A percentile compares a stretch with the other conserved stretches of the same genome.
Conservation (phyloP, 2,113 vertebrate genomes). For the Ciconia boyciana region DNA sequence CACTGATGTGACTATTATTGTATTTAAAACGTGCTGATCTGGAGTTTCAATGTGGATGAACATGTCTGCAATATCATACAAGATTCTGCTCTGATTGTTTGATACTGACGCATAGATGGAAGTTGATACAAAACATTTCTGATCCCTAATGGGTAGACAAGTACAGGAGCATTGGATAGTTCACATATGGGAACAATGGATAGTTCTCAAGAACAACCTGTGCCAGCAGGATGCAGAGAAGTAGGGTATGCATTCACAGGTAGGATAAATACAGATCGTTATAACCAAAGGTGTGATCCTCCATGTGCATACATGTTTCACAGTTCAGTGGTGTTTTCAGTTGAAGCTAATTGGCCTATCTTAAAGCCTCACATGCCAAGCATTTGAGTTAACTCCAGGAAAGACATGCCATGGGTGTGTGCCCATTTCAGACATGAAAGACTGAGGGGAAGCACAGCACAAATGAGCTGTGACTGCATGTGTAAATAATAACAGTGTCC, state of each 20-base stretch:
- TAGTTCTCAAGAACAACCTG: background rate
- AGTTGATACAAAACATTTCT: background rate
- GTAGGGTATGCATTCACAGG: background rate
- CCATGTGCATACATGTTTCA: background rate
- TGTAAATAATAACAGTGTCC: background rate
- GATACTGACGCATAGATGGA: background rate
- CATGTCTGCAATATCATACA: background rate
- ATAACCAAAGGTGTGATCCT: accelerated
- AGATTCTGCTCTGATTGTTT: background rate
- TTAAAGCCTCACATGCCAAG: background rate
- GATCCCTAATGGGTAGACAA: background rate
- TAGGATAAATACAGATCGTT: background rate
- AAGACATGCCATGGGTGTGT: background rate
- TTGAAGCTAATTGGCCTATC: background rate
- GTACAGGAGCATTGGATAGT: background rate
- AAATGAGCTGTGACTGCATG: background rate
- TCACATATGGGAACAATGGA: background rate
- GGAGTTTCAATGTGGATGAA: background rate
- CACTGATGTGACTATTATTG: background rate
- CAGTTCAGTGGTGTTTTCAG: background rate
- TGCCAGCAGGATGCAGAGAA: background rate
- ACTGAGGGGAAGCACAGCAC: background rate
- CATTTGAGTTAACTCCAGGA: background rate
- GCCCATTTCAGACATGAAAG: background rate
- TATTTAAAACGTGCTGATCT: background rate